These are phyloP conservation scores for Lophotriccus pileatus DNA, from an alignment of 2,797 vertebrate genomes.

Conservation along the genomic window DNA sequence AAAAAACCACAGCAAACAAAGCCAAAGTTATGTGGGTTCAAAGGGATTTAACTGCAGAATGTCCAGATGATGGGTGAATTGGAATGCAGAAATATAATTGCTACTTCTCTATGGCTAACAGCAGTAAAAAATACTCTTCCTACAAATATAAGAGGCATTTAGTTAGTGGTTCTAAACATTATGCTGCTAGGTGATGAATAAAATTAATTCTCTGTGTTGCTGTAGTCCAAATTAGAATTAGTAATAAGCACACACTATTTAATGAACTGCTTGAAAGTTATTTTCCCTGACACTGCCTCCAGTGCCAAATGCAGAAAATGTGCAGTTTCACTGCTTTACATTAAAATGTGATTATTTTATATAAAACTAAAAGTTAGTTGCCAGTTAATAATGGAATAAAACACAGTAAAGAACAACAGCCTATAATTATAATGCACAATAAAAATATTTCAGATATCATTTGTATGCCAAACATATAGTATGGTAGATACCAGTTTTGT, in stretches of 20 bases:
- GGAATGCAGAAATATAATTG: not conserved
- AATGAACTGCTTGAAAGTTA: not conserved
- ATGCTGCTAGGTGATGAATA: not conserved
- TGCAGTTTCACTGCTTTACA: not conserved
- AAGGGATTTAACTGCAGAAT: not conserved
- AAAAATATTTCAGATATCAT: not conserved
- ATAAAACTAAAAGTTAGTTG: not conserved
- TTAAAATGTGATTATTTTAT: conserved; percentile 10
- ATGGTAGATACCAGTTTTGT: not conserved
- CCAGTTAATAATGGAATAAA: not conserved
- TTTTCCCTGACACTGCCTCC: not conserved
- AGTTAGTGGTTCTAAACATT: not conserved
- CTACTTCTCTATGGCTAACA: not conserved
- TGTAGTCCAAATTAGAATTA: conserved; percentile 16
- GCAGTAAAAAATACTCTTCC: not conserved
- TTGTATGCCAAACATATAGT: not conserved
- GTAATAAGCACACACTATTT: not conserved
- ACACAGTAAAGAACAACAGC: not conserved
- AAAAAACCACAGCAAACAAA: not conserved
- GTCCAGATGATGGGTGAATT: not conserved
- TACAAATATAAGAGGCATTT: not conserved
- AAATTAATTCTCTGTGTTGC: not conserved
- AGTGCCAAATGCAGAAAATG: conserved; percentile 18
- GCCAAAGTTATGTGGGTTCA: not conserved
- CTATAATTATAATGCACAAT: not conserved